Conservation (phyloP, 1,140 invertebrate species). For the Drosophila varians region DNA sequence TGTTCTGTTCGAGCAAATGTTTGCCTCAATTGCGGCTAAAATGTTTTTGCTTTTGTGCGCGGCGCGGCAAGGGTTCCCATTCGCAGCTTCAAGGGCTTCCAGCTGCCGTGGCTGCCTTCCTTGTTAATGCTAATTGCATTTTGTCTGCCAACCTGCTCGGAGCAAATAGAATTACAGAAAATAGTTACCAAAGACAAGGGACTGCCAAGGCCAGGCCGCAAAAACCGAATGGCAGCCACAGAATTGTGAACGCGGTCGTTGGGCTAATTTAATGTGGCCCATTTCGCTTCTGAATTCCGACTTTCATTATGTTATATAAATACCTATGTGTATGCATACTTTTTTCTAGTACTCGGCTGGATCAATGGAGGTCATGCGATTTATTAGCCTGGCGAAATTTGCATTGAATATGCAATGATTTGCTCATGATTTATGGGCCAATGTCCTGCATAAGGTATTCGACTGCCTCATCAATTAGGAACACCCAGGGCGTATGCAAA, state of each 20-base stretch:
- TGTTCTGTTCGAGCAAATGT: conserved; percentile 38
- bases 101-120: conserved; percentile 23
- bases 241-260: conserved; percentile 11
- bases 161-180: conserved; percentile 62
- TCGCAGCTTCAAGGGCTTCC: conserved; percentile 26
- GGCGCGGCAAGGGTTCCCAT: conserved; percentile 2
- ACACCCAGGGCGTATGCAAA: conserved; percentile 35
- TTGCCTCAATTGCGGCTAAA: conserved; percentile 53
- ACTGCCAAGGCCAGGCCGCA: conserved; percentile 30
- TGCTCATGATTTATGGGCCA: conserved; percentile 62
- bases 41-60: conserved; percentile 5
- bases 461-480: conserved; percentile 61
- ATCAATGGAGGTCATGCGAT: conserved; percentile 41
- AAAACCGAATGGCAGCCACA: conserved; percentile 36
- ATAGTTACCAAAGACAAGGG: conserved; percentile 45
- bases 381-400: conserved; percentile 55
- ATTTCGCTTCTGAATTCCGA: conserved; percentile 19
- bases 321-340: neutral
- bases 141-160: conserved; percentile 43
- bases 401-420: conserved; percentile 58
- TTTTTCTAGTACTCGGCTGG: neutral
- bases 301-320: neutral
- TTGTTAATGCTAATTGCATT: conserved; percentile 74
- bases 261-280: conserved; percentile 46
- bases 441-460: conserved; percentile 35